phyloP scores from a whole-genome alignment of 1,140 invertebrate genomes.

The Kradibia gibbosae region DNA sequence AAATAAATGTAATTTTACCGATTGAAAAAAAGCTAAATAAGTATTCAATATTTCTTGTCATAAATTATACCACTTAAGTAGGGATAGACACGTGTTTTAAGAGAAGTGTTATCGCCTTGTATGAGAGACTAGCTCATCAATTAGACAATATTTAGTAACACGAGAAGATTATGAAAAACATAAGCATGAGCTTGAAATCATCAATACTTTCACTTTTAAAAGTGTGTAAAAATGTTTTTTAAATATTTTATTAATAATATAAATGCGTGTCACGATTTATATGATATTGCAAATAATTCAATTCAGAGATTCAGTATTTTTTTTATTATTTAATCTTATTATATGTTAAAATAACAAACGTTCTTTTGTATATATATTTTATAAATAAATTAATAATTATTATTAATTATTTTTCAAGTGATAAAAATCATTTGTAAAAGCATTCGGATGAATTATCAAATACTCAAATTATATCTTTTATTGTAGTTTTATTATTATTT shows the following conservation, averaged over 20 bases:
- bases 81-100: background rate
- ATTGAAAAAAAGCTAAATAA: background rate
- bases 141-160: background rate
- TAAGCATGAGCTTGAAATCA: background rate
- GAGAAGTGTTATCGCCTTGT: background rate
- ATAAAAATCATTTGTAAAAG: too few species aligned
- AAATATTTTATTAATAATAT: background rate
- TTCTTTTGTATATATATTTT: background rate
- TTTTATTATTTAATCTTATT: background rate
- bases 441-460: too few species aligned
- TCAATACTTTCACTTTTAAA: background rate
- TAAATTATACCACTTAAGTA: slow-evolving; percentile 6
- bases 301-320: background rate
- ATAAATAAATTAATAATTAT: background rate
- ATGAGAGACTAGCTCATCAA: background rate
- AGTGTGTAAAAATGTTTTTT: background rate
- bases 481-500: too few species aligned
- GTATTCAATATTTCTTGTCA: slow-evolving; percentile 5
- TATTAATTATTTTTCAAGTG: too few species aligned
- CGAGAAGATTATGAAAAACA: background rate
- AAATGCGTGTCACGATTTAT: too few species aligned
- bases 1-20: too few species aligned
- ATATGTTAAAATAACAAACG: background rate
- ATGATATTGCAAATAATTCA: background rate
- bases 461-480: too few species aligned